Conservation (phyloP, 2,113 vertebrate genomes). For the Fulmarus glacialis region DNA sequence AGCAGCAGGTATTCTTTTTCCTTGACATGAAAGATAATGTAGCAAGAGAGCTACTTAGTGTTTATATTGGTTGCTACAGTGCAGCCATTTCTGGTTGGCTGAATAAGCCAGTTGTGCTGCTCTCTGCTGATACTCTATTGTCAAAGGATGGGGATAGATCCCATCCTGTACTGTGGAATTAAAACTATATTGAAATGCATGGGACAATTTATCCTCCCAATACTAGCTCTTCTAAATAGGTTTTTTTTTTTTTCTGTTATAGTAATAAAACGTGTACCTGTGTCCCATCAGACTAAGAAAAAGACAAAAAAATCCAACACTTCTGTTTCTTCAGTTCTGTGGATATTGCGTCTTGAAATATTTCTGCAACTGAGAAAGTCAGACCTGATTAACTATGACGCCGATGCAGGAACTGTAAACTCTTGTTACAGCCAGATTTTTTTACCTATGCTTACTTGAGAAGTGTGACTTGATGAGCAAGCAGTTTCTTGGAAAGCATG, state of each 20-base stretch:
- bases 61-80: not conserved
- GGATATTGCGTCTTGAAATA: not conserved
- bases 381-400: not conserved
- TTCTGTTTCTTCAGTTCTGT: not conserved
- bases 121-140: not conserved
- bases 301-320: not conserved
- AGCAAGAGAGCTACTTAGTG: not conserved
- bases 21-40: not conserved
- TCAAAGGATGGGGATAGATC: not conserved
- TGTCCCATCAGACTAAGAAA: not conserved
- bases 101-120: not conserved
- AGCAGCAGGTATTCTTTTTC: not conserved
- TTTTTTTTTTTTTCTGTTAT: not conserved
- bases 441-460: not conserved
- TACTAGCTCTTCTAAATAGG: not conserved
- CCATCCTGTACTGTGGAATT: not conserved
- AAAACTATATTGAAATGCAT: not conserved
- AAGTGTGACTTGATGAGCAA: not conserved
- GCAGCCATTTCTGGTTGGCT: not conserved
- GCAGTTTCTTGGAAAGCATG: not conserved
- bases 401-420: not conserved
- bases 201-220: not conserved
- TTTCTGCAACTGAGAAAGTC: not conserved
- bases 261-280: not conserved
- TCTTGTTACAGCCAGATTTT: not conserved